Conservation (phyloP, 1,140 invertebrate genomes). For the Bombus pascuorum region DNA sequence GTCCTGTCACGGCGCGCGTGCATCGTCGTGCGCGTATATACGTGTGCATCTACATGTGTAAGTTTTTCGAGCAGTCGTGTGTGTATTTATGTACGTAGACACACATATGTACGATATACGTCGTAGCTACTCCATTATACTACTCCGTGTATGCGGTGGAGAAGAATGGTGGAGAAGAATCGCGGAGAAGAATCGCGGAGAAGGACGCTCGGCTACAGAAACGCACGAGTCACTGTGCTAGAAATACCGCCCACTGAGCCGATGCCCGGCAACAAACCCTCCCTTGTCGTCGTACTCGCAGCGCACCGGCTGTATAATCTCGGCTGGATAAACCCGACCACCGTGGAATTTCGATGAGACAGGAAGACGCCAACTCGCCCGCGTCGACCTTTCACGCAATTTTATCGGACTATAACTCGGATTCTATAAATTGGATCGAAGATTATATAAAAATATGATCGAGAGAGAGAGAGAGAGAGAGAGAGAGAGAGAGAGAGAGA, state of each 20-base stretch:
- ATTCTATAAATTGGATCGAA: too few relatives aligned
- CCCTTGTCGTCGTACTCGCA: constrained; percentile 60
- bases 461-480: background rate
- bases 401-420: background rate
- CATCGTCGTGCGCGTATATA: constrained; percentile 22
- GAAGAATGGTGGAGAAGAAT: constrained; percentile 7
- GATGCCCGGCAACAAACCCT: constrained; percentile 57
- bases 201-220: constrained; percentile 57
- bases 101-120: too few relatives aligned
- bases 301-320: constrained; percentile 67
- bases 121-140: too few relatives aligned
- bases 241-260: constrained; percentile 72
- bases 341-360: constrained; percentile 57
- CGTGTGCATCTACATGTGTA: background rate
- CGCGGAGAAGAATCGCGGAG: constrained; percentile 31
- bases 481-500: too few relatives aligned
- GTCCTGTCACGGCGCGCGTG: constrained; percentile 54
- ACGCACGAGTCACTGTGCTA: constrained; percentile 65
- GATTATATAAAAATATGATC: too few relatives aligned
- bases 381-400: constrained; percentile 40
- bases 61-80: background rate
- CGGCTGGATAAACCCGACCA: constrained; percentile 61
- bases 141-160: background rate
- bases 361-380: constrained; percentile 38
- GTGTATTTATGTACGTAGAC: constrained; percentile 24